Base-by-base conservation (phyloP, 2,797 vertebrate genomes). In the Acrossocheilus fasciatus region DNA sequence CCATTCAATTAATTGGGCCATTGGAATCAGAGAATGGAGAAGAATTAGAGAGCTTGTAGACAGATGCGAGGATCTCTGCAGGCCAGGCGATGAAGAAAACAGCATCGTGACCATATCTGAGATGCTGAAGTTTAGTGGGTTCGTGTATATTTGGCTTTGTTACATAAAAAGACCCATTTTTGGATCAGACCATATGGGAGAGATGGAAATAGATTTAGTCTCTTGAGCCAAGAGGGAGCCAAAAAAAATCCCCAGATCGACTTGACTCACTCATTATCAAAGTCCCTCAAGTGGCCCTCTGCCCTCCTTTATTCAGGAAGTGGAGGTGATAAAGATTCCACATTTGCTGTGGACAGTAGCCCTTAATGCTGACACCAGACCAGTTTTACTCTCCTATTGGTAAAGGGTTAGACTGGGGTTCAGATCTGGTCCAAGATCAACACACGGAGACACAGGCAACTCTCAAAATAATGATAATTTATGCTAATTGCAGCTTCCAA, bases 1-100 rank as follows among this genome's bases (percentile, higher is more conserved):
- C 83, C 72, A 57, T 85, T 89, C 82, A 87, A 90, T 87, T 85
- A 86, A 88, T 30, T 87, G 86, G 57, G 80, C 62, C 82, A 85
- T 74, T 84, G 82, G 62, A 83, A 89, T 85, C 64, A 83, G 83
- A 89, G 84, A 83, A 69, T 83, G 70, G 45, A 82, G 83, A 82
- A 23, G 68, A 70, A 52, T 87, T 47, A 80, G 36, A 82, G 43
- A 81, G 66, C 57, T 68, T 6, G 15, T 73, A 76, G 59, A 57
- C 50, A 64, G 43, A 82, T 30, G 47, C 47, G 11, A 52, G 18
- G 12, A 59, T 68, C 57, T 69, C 11, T 54, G 10, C 39, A 64
- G 43, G 17, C 76, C 81, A 75, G 34, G 59, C 83, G 77, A 84
- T 4, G 41, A 87, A 47, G 18, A 11, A 86, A 82, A 75, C 45